phyloP scores from a whole-genome alignment of 2,888 invertebrate species.

The Pammene fasciana region DNA sequence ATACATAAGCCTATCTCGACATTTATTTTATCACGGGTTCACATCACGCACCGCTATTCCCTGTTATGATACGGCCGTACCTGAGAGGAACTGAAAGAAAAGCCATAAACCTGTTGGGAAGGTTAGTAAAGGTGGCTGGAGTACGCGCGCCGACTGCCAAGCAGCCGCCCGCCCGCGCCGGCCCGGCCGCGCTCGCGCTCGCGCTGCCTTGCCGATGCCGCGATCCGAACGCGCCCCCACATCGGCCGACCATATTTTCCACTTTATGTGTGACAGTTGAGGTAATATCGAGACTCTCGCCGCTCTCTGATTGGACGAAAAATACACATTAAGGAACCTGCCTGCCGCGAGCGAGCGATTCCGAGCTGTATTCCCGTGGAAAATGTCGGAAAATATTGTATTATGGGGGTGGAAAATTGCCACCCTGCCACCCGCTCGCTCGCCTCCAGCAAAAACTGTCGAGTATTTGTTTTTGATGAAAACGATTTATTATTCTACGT shows the following conservation, averaged over 20 bases:
- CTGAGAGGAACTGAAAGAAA: slow-evolving; percentile 84
- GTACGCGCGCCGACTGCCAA: slow-evolving; percentile 50
- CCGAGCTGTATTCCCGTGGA: slow-evolving; percentile 84
- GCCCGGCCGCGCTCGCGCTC: slow-evolving; percentile 52
- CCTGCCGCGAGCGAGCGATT: slow-evolving; percentile 81
- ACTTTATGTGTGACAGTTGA: slow-evolving; percentile 85
- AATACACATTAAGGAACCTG: slow-evolving; percentile 84
- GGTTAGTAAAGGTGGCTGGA: slow-evolving; percentile 80
- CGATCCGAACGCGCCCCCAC: slow-evolving; percentile 64
- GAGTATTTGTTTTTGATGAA: slow-evolving; percentile 85
- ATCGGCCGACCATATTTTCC: slow-evolving; percentile 84
- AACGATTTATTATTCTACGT: slow-evolving; percentile 85
- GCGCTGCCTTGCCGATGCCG: slow-evolving; percentile 51
- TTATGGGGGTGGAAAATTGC: slow-evolving; percentile 84
- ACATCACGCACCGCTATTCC: slow-evolving; percentile 84
- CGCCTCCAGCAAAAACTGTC: slow-evolving; percentile 84
- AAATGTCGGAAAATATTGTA: slow-evolving; percentile 84
- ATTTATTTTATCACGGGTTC: slow-evolving; percentile 84
- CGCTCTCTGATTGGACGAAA: slow-evolving; percentile 84
- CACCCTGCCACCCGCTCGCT: slow-evolving; percentile 81
- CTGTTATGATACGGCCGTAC: slow-evolving; percentile 84
- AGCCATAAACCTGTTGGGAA: slow-evolving; percentile 83
- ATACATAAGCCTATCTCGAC: slow-evolving; percentile 84
- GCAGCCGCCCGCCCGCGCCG: slow-evolving; percentile 48
- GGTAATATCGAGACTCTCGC: slow-evolving; percentile 84